Evolutionary conservation across 2,113 vertebrate species (phyloP), one percentile per base, ranked within the genome.

Genomic region (Gallinago jamesoni): DNA sequence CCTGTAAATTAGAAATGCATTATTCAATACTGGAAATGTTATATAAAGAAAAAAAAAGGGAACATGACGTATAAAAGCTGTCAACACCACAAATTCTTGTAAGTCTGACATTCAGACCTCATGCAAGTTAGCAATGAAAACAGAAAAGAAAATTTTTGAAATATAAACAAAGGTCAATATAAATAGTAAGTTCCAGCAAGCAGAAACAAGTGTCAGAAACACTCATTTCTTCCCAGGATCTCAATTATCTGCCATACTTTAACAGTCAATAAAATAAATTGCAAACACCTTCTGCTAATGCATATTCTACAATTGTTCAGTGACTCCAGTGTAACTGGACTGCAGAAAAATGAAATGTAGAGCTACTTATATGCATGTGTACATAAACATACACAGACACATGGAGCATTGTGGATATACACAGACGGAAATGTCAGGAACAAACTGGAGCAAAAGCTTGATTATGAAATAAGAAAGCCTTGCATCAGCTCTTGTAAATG

Each of bases 1-100:
- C 99, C 99, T 99, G 96, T 56, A 91, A 93, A 96, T 74, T 31
- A 94, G 68, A 95, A 91, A 75, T 45, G 33, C 47, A 79, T 43
- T 62, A 59, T 50, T 97, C 57, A 92, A 23, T 39, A 70, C 31
- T 81, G 33, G 53, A 68, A 95, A 70, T 64, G 41, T 50, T 64
- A 19, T 4, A 14, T 13, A 82, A 78, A 56, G 14, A 43, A 77
- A 53, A 55, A 28, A 73, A n/a, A 23, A 1, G 7, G 33, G 63
- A 90, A 14, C 7, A 35, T 6, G 33, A 64, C 2, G 1, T 75
- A 64, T 25, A 84, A 95, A 89, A 94, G 80, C 73, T 96, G 73
- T 91, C 91, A 89, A 72, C 48, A 57, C 18, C 60, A 90, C 30
- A 83, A 85, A 82, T 82, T 67, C 63, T 6, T 1, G 0, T 5